A percentile compares a stretch with the other conserved stretches of the same genome.
These are phyloP conservation scores for Penelope pileata DNA, from an alignment of 2,113 vertebrate genomes.

Conservation along the genomic window DNA sequence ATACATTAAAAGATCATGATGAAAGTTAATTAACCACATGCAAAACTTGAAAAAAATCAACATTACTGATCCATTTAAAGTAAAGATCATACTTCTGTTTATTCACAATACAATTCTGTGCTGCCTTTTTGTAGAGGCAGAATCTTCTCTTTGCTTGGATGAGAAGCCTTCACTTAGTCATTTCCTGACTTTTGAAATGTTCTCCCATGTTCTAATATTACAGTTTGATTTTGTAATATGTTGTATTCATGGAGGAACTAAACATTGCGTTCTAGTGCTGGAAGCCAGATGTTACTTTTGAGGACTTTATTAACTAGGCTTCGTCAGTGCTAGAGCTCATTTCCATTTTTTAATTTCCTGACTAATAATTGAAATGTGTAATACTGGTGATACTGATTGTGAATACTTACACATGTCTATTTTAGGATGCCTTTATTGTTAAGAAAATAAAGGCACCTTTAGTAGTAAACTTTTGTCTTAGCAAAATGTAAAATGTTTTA, in stretches of 20 bases:
- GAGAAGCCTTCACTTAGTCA: neutral
- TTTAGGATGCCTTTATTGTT: neutral
- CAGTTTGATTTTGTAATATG: neutral
- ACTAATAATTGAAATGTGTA: no score
- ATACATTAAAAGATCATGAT: rapidly evolving
- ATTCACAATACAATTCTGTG: neutral
- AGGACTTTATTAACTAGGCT: neutral
- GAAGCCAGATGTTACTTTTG: neutral
- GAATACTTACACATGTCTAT: neutral
- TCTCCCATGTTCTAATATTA: neutral
- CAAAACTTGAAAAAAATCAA: neutral
- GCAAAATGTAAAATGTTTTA: neutral
- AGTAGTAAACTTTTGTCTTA: neutral
- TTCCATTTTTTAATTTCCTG: neutral
- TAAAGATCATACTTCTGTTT: neutral
- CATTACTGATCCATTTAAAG: no score
- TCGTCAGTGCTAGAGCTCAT: neutral
- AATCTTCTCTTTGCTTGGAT: neutral
- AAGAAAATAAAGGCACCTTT: neutral
- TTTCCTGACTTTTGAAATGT: neutral
- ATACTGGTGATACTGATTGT: neutral
- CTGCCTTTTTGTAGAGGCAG: neutral
- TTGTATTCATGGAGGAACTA: neutral
- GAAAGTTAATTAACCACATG: neutral
- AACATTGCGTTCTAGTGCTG: neutral